Conservation (phyloP, 1,140 invertebrate genomes). For the Calephelis nemesis region DNA sequence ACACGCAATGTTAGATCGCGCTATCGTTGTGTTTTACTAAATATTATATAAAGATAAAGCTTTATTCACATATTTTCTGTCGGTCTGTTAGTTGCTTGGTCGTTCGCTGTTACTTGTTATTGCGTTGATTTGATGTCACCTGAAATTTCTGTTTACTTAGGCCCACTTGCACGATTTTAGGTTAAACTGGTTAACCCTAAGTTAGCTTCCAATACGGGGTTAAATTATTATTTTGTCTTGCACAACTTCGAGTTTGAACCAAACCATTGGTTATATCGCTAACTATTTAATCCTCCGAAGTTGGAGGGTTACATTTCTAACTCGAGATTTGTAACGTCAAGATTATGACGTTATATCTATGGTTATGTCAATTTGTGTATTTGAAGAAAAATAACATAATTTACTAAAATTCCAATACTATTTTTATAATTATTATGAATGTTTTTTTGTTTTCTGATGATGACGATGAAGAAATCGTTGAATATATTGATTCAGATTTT, state of each 20-base stretch:
- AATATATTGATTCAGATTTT: slow-evolving; percentile 4
- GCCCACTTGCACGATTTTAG: neutral
- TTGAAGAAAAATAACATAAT: neutral
- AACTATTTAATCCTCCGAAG: no score
- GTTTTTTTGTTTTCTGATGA: no score
- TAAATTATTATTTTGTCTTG: neutral
- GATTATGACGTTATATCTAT: neutral
- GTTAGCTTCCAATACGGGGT: neutral
- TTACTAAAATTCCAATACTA: no score
- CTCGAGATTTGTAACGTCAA: neutral
- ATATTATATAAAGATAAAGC: no score
- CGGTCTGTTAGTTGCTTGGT: no score
- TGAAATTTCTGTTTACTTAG: no score
- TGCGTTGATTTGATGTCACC: no score
- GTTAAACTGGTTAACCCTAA: neutral
- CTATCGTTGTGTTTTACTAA: no score
- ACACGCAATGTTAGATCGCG: no score
- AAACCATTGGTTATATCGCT: neutral
- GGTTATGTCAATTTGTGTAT: neutral
- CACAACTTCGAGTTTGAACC: neutral
- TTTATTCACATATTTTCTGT: no score
- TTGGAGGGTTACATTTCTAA: neutral
- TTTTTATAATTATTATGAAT: no score
- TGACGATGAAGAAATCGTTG: neutral
- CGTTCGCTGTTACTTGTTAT: no score